A percentile compares a stretch with the other conserved stretches of the same genome.
These are phyloP conservation scores for Euzetes globulus DNA, from an alignment of 2,888 invertebrate species.

Conservation along the genomic window DNA sequence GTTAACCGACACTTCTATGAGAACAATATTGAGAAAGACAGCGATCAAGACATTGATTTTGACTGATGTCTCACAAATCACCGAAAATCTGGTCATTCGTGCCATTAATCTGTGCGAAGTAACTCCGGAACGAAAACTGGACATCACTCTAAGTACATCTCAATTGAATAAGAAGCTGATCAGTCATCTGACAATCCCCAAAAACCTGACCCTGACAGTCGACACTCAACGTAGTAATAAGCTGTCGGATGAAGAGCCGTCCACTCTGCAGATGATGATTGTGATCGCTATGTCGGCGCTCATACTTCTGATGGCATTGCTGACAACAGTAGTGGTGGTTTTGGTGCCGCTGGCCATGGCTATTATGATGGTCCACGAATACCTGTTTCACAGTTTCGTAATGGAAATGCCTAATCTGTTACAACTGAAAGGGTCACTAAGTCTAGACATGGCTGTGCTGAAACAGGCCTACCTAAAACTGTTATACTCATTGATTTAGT, in stretches of 20 bases:
- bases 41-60: neutral
- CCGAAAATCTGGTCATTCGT: constrained; percentile 18
- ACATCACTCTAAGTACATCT: constrained; percentile 24
- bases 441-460: neutral
- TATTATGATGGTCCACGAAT: constrained; percentile 32
- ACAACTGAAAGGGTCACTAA: neutral
- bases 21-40: neutral
- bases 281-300: constrained; percentile 32
- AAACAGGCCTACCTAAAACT: constrained; percentile 10
- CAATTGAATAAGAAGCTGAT: constrained; percentile 7
- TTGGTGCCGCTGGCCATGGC: constrained; percentile 33
- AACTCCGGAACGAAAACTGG: neutral
- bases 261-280: constrained; percentile 32
- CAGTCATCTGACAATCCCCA: neutral
- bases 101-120: constrained; percentile 21
- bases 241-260: constrained; percentile 25
- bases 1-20: constrained; percentile 24
- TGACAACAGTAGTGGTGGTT: constrained; percentile 33
- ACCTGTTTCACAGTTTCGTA: neutral
- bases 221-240: constrained; percentile 24
- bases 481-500: constrained; percentile 12
- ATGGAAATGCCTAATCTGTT: neutral
- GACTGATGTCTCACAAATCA: constrained; percentile 30
- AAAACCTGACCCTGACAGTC: neutral
- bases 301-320: constrained; percentile 30